Evolutionary conservation across 2,888 invertebrate genomes (phyloP).

Genomic region (Thelaira solivaga): DNA sequence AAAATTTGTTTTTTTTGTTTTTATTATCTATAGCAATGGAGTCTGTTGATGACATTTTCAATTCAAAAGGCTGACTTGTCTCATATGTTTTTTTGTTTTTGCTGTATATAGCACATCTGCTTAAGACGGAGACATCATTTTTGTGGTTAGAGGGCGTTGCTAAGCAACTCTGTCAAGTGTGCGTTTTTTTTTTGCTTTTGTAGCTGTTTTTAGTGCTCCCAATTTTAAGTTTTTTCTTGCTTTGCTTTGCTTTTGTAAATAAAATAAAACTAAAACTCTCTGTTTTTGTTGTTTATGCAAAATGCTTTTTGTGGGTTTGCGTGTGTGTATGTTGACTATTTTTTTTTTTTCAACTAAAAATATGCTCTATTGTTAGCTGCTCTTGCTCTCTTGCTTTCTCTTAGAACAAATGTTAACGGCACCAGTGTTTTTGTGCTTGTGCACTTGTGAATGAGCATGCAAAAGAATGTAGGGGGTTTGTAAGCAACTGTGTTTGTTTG

Average conservation of each 20-base stretch:
- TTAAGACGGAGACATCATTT: slow-evolving; percentile 58
- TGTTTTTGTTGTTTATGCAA: slow-evolving; percentile 13
- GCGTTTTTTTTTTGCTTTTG: not conserved
- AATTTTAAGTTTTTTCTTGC: slow-evolving; percentile 28
- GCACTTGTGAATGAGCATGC: slow-evolving; percentile 30
- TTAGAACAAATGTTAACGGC: not conserved
- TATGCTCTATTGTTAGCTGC: slow-evolving; percentile 8
- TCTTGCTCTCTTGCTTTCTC: not conserved
- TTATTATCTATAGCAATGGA: slow-evolving; percentile 72
- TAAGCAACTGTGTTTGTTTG: slow-evolving; percentile 7
- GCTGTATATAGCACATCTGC: slow-evolving; percentile 51
- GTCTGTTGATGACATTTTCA: slow-evolving; percentile 73
- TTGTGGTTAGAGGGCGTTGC: slow-evolving; percentile 76
- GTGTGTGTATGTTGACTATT: not conserved
- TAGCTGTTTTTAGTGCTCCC: slow-evolving; percentile 65
- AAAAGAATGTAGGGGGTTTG: slow-evolving; percentile 17
- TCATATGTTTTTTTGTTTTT: slow-evolving; percentile 44
- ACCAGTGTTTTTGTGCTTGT: not conserved
- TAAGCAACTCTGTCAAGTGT: slow-evolving; percentile 73
- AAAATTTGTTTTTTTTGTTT: slow-evolving; percentile 43
- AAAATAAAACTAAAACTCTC: not conserved
- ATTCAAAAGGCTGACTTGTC: slow-evolving; percentile 60
- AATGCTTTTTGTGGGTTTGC: slow-evolving; percentile 32
- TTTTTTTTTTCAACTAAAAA: not conserved
- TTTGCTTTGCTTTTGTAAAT: slow-evolving; percentile 24